Base-by-base conservation (phyloP, 2,797 vertebrate genomes). In the Phrynocephalus guinanensis region DNA sequence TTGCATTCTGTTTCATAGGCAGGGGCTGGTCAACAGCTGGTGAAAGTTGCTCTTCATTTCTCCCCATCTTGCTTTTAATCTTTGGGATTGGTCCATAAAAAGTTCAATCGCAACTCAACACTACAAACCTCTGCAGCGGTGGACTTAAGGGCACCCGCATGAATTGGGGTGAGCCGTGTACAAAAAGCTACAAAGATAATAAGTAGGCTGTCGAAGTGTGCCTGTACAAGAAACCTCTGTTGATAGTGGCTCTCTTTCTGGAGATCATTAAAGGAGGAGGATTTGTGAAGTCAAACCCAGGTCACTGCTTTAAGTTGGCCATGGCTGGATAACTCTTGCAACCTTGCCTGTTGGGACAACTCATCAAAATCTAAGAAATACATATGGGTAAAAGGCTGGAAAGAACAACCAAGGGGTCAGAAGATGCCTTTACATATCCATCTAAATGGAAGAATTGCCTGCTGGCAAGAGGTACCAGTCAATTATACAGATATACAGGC, bases 281-380 rank as follows among this genome's bases (percentile, higher is more conserved):
- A 81, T 84, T 88, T n/a, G 75, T 30, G 3, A 76, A 84, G 79
- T 83, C 83, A 76, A 10, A 82, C 71, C 26, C 30, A 44, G 78
- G 38, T 83, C 38, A 87, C 88, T 28, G n/a, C 83, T 85, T 18
- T 81, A 84, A 68, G 60, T 66, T 33, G 11, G 48, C 70, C 26
- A 78, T 13, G 9, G 10, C 56, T 86, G 22, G 28, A 20, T 82
- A 82, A 71, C 38, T 73, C 9, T 56, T 73, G 67, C 78, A 15
- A 15, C 20, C 70, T 6, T 28, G 1, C 22, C n/a, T 52, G 30
- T 60, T 50, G n/a, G 22, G 16, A 15, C 18, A 70, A 52, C 38
- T 63, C 26, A 67, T 80, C 28, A 71, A 15, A 66, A 75, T 73
- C 28, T 80, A 73, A 81, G n/a, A 44, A 52, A 80, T 18, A 26